These are phyloP conservation scores for Pseudococcus jackbeardsleyi DNA, from an alignment of 2,888 invertebrate species.

Conservation along the genomic window DNA sequence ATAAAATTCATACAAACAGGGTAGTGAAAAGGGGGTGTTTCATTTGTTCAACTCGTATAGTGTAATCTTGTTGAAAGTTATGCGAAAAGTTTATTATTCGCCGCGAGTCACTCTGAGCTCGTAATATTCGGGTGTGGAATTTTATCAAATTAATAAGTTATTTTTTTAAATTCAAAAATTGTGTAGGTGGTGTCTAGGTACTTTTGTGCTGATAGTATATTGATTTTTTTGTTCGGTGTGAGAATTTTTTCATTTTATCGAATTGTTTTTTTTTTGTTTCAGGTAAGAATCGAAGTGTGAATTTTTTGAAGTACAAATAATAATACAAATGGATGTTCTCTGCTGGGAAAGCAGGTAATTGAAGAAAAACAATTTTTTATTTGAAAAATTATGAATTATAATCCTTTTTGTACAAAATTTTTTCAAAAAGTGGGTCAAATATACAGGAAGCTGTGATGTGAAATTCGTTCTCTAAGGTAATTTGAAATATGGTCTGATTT, in stretches of 20 bases:
- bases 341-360: too few species aligned
- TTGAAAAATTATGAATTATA: too few species aligned
- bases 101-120: neutral
- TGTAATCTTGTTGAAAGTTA: slow-evolving; percentile 18
- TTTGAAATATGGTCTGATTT: too few species aligned
- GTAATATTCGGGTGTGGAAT: neutral
- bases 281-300: neutral
- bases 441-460: too few species aligned
- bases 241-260: neutral
- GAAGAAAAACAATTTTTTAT: too few species aligned
- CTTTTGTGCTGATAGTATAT: neutral
- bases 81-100: slow-evolving; percentile 33
- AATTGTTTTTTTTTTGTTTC: neutral
- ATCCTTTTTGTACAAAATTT: too few species aligned
- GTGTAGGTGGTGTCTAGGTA: neutral
- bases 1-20: neutral
- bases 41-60: neutral
- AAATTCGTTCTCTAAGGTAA: too few species aligned
- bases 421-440: too few species aligned
- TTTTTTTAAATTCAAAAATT: neutral
- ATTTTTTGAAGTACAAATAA: neutral
- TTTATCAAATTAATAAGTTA: neutral
- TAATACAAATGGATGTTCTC: neutral
- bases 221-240: neutral
- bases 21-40: neutral